Evolutionary conservation across 2,797 vertebrate genomes (phyloP).

Genomic region (Ctenochaetus hawaiiensis): DNA sequence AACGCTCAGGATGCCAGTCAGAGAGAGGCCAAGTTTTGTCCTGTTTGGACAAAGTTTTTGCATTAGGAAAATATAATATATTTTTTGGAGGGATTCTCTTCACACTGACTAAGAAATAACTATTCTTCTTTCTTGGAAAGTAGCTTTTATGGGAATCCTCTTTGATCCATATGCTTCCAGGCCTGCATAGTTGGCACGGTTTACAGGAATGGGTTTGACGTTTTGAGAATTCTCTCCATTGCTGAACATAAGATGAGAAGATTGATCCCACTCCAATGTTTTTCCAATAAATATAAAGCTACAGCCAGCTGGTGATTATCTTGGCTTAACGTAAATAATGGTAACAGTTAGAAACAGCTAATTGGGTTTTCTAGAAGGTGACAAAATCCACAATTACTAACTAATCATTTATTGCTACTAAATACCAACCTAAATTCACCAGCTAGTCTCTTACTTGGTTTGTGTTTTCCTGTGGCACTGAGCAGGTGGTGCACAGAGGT

Average conservation of each 20-base stretch:
- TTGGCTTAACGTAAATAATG: no score
- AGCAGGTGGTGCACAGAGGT: not conserved
- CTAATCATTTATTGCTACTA: no score
- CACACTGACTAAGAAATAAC: no score
- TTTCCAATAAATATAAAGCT: not conserved
- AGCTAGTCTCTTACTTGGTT: not conserved
- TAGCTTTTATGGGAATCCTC: constrained; percentile 15
- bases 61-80: no score
- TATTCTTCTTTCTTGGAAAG: not conserved
- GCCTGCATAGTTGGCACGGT: not conserved
- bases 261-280: not conserved
- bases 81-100: no score
- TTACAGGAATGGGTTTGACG: not conserved
- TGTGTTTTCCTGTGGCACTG: not conserved
- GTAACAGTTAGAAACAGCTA: no score
- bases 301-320: not conserved
- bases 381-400: no score
- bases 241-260: not conserved
- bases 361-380: no score
- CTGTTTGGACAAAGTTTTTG: constrained; percentile 43
- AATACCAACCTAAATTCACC: not conserved
- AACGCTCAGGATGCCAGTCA: constrained; percentile 71
- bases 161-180: not conserved
- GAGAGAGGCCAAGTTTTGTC: constrained; percentile 56
- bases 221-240: not conserved